Percentiles rank a stretch among this genome's conserved stretches.
Conservation (phyloP, 2,113 vertebrate species). For the Stigmatopora argus region DNA sequence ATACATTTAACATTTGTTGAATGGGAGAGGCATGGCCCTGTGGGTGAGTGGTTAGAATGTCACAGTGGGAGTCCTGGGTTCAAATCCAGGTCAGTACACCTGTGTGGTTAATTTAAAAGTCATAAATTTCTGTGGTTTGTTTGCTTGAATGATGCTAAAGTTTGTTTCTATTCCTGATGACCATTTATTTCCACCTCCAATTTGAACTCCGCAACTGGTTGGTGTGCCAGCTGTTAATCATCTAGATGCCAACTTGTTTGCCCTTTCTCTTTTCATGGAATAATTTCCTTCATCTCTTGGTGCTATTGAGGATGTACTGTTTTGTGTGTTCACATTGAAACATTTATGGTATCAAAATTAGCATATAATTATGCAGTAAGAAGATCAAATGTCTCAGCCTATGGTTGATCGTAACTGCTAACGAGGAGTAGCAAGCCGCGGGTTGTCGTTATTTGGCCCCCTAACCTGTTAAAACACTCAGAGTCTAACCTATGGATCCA, state of each 20-base stretch:
- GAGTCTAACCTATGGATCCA: not conserved
- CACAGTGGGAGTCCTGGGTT: too few species aligned
- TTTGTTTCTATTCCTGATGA: slow-evolving; percentile 9
- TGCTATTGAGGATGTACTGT: not conserved
- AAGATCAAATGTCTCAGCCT: slow-evolving; percentile 11
- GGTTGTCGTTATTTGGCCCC: not conserved
- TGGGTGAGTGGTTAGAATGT: not conserved
- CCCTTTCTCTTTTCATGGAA: slow-evolving; percentile 4
- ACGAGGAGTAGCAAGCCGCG: slow-evolving; percentile 2
- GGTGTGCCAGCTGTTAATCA: slow-evolving; percentile 4
- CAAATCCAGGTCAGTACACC: too few species aligned
- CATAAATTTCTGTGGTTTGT: slow-evolving; percentile 3
- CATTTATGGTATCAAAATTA: not conserved
- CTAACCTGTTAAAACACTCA: not conserved
- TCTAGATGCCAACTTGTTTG: slow-evolving; percentile 10
- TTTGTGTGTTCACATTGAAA: slow-evolving; percentile 6
- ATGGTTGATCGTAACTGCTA: slow-evolving; percentile 10
- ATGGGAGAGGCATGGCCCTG: not conserved
- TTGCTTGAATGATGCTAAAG: not conserved
- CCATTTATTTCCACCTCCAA: slow-evolving; percentile 9
- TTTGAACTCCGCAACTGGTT: slow-evolving; percentile 15
- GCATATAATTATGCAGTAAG: not conserved
- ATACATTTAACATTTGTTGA: not conserved
- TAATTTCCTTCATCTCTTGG: slow-evolving; percentile 9
- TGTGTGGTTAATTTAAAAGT: not conserved